Base-by-base conservation (phyloP, 2,797 vertebrate genomes). In the Dromococcyx pavoninus region DNA sequence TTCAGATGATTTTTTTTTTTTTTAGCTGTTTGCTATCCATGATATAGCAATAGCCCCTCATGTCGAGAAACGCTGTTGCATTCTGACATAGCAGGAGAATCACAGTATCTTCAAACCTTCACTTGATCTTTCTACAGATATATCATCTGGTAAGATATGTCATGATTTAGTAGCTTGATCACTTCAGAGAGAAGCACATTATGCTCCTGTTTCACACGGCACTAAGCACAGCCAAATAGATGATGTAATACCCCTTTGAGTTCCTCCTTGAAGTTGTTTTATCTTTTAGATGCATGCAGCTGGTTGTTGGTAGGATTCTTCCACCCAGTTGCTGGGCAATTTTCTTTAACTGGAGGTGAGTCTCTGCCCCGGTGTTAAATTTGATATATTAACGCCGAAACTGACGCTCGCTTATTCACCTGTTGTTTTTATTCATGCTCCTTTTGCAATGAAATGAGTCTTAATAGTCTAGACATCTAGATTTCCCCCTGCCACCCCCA, bases 361-460 rank as follows among this genome's bases (percentile, higher is more conserved):
- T 88, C 44, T 78, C 48, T 86, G n/a, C 32, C 69, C 93, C 70
- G 69, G 54, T 83, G 76, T 94, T 94, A 86, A 80, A 88, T 86
- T 80, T 67, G 24, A 10, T 90, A 2, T 32, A 54, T 84, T 62
- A 58, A 75, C 30, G 84, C 22, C 15, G 74, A 86, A 60, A 66
- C 14, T 70, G 51, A 69, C 48, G 85, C 51, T 46, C 24, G 37
- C 35, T 58, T 72, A 86, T 54, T 91, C 87, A 93, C 79, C 76
- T 94, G 66, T 92, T 96, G 87, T 94, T 93, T 95, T 96, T 50
- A 86, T 91, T 93, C 93, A 66, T 91, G 79, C 51, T 89, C 10
- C 25, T 95, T 75, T 83, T 94, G 79, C 86, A 84, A 56, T 50
- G 64, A 78, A 92, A 72, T 93, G 5, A 89, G 67, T 86, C 39